phyloP scores from a whole-genome alignment of 1,140 invertebrate genomes.

The Sipha flava region DNA sequence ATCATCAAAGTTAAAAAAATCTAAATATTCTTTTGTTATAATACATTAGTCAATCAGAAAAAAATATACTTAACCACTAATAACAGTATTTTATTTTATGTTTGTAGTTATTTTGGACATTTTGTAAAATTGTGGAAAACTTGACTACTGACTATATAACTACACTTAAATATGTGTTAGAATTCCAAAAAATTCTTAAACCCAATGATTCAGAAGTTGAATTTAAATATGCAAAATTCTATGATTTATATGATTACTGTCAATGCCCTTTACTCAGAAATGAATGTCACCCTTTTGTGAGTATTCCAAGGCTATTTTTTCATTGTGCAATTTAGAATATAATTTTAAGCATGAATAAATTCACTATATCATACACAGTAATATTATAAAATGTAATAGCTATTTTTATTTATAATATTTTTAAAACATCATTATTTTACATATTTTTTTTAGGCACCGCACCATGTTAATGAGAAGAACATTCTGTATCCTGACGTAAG shows the following conservation, averaged over 20 bases:
- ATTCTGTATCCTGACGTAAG: not conserved
- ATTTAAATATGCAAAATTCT: not conserved
- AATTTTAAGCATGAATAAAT: too few species aligned
- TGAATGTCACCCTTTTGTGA: not conserved
- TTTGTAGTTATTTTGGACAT: constrained; percentile 17
- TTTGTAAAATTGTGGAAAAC: constrained; percentile 1
- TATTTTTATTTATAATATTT: not conserved
- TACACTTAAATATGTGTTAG: not conserved
- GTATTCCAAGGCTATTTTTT: not conserved
- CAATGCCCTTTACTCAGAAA: not conserved
- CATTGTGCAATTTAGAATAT: too few species aligned
- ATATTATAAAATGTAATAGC: too few species aligned
- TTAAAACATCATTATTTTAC: not conserved
- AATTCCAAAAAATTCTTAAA: constrained; percentile 14
- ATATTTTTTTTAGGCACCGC: not conserved
- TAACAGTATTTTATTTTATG: too few species aligned
- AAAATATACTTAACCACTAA: too few species aligned
- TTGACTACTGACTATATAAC: not conserved
- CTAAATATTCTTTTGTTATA: too few species aligned
- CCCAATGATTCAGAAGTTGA: not conserved
- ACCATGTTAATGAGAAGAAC: not conserved
- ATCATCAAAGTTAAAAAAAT: too few species aligned
- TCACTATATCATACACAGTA: too few species aligned
- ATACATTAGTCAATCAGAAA: too few species aligned
- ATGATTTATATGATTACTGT: not conserved